Evolutionary conservation across 2,888 invertebrate species (phyloP), one percentile per base, ranked within the genome.

Genomic region (Pachycephus smyrnensis): DNA sequence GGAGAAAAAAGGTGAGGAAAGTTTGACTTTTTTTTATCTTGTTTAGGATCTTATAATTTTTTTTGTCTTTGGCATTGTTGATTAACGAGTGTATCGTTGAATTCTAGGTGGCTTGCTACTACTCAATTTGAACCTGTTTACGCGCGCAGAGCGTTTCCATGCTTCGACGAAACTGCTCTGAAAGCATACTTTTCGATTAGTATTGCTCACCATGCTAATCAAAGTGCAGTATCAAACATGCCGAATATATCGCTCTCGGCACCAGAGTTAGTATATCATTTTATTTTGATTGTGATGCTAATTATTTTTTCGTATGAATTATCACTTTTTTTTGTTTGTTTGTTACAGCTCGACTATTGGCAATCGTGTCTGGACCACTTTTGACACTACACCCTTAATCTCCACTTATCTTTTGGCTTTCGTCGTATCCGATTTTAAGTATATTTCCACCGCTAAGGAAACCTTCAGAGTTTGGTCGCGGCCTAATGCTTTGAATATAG

Each of bases 321-420:
- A 4, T 40, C 4, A 40, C 3, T 37, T 37, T 36, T 3, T 40
- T 15, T 40, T 15, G 35, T 40, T 15, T n/a, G n/a, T 40, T 4
- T 33, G 33, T 23, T 15, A 40, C 15, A 40, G 40, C 40, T 15
- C 40, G 1, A 15, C 40, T 15, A 40, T 40, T 1, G 40, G 15
- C 6, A 40, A 40, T 40, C 40, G 40, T 40, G 6, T 40, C 40
- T 40, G 40, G 40, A 40, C 15, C 15, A 40, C 40, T 0, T 90
- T 91, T 40, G 0, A 78, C 0, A 11, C 1, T 1, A 89, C 86
- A 3, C 86, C 86, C 0, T 0, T 0, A 4, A 90, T 91, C 86
- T 93, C 93, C 75, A 93, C 94, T 1, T 95, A 95, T 83, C 91
- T 95, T 31, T 92, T 95, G 11, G 94, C 94, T 0, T 94, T 94